Evolutionary conservation across 2,797 vertebrate species (phyloP).

Genomic region (Falco concolor): DNA sequence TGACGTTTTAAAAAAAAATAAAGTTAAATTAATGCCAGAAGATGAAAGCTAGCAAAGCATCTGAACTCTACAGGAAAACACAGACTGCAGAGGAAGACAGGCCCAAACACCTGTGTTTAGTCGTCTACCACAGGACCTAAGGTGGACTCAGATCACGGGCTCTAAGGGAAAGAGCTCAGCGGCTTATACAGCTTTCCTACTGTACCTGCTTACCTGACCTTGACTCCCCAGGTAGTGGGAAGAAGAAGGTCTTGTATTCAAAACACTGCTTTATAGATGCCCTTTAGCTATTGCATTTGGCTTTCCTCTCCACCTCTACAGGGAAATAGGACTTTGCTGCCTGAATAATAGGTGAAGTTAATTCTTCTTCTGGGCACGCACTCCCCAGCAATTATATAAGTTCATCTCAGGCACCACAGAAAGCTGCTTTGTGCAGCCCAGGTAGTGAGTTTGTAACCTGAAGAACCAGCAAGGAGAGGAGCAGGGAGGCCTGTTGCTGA

Average conservation of each 20-base stretch:
- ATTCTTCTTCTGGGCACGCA: neutral
- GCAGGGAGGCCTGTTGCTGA: neutral
- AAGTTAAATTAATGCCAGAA: neutral
- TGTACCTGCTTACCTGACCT: neutral
- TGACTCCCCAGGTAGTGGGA: neutral
- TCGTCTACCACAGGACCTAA: neutral
- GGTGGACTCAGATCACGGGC: neutral
- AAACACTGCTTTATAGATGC: neutral
- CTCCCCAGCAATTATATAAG: neutral
- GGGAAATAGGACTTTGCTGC: neutral
- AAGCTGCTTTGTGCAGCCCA: neutral
- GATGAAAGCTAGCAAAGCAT: neutral
- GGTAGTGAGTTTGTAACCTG: neutral
- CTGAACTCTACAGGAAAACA: neutral
- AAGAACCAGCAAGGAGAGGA: neutral
- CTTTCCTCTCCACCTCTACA: neutral
- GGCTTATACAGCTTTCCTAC: neutral
- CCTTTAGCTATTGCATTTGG: neutral
- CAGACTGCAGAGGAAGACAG: neutral
- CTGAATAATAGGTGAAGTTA: neutral
- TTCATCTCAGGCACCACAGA: neutral
- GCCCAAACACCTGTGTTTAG: neutral
- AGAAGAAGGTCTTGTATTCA: neutral
- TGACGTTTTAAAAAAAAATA: neutral
- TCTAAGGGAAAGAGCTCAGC: neutral